Conservation (phyloP, 1,140 invertebrate genomes). For the Drosophila pruinosa region DNA sequence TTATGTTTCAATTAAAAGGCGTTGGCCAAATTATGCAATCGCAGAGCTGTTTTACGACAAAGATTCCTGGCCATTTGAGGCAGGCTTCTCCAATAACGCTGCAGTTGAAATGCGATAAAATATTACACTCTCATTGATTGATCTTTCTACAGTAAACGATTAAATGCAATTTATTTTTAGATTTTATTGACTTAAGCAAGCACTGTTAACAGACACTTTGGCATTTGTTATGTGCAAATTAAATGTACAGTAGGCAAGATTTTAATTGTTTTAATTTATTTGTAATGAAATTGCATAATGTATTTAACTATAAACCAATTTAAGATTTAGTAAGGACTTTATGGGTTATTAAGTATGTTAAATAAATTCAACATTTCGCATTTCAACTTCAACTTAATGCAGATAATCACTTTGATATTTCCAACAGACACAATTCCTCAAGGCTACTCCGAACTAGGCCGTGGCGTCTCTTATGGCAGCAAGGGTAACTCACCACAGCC, state of each 20-base stretch:
- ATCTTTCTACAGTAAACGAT: not conserved
- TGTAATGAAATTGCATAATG: too few species aligned
- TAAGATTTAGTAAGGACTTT: too few species aligned
- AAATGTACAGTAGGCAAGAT: too few species aligned
- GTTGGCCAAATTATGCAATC: conserved; percentile 58
- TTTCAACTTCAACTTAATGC: not conserved
- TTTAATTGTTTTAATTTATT: too few species aligned
- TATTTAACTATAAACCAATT: too few species aligned
- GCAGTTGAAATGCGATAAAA: not conserved
- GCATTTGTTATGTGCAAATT: too few species aligned
- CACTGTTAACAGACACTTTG: too few species aligned
- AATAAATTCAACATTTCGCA: not conserved
- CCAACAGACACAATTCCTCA: not conserved
- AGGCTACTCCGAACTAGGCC: not conserved
- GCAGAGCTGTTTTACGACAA: conserved; percentile 5
- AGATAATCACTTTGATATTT: not conserved
- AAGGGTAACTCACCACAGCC: conserved; percentile 48
- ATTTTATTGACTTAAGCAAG: too few species aligned
- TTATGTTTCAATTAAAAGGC: conserved; percentile 74
- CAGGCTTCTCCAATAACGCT: not conserved
- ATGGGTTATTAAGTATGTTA: too few species aligned
- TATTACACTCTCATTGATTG: not conserved
- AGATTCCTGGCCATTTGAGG: not conserved
- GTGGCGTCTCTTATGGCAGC: conserved; percentile 26
- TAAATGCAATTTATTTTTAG: too few species aligned